A percentile compares a stretch with the other conserved stretches of the same genome.
These are phyloP conservation scores for Pteria penguin DNA, from an alignment of 2,888 invertebrate genomes.

Conservation along the genomic window DNA sequence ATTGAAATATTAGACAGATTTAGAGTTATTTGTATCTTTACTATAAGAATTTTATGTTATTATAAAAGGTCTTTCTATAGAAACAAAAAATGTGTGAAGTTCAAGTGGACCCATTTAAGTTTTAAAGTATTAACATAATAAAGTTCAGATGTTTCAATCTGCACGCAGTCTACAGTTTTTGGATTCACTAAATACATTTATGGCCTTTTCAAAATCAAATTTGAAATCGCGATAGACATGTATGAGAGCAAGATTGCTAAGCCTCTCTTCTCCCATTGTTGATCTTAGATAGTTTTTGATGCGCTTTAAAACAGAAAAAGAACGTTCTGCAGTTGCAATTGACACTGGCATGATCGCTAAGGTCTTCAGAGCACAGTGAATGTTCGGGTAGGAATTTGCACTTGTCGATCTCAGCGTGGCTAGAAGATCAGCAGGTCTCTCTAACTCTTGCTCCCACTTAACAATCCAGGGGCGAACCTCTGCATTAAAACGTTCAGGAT, in stretches of 20 bases:
- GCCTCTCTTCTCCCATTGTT: conserved; percentile 38
- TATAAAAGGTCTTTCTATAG: no score
- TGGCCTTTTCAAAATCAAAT: no score
- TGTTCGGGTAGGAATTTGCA: conserved; percentile 29
- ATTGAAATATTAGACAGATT: no score
- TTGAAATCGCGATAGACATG: conserved; percentile 25
- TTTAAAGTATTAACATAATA: no score
- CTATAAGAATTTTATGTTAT: no score
- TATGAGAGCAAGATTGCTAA: conserved; percentile 38
- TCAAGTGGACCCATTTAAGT: no score
- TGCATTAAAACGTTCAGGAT: background rate
- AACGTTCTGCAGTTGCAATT: conserved; percentile 33
- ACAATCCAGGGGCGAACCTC: conserved; percentile 33
- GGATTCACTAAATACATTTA: no score
- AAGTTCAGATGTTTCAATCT: no score
- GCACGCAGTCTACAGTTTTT: no score
- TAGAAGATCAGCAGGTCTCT: conserved; percentile 12
- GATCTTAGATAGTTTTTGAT: conserved; percentile 44
- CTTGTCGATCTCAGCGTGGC: conserved; percentile 21
- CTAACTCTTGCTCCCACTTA: conserved; percentile 18
- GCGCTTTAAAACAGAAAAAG: conserved; percentile 30
- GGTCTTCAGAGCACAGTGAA: conserved; percentile 10
- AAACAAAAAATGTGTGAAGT: no score
- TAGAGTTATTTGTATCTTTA: no score
- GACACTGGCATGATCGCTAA: conserved; percentile 36